phyloP scores from a whole-genome alignment of 2,797 vertebrate species.

The Hybognathus amarus region DNA sequence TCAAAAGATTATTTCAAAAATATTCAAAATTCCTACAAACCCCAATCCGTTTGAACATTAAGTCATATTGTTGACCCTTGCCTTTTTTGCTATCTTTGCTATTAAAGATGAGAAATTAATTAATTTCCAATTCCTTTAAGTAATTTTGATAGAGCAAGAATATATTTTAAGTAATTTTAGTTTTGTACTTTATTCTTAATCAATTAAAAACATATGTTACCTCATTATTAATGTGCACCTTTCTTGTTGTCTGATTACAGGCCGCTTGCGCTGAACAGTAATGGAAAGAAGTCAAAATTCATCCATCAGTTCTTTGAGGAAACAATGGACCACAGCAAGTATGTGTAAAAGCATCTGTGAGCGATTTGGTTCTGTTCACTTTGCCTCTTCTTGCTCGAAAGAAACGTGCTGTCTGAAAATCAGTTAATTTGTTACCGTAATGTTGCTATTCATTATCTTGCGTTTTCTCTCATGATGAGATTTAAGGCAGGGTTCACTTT shows the following conservation, averaged over 20 bases:
- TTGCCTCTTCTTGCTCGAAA: neutral
- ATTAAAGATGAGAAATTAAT: neutral
- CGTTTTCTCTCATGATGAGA: slow-evolving; percentile 44
- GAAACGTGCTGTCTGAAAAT: neutral
- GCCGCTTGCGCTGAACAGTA: slow-evolving; percentile 75
- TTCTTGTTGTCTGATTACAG: neutral
- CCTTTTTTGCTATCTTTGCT: neutral
- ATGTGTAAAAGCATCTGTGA: slow-evolving; percentile 45
- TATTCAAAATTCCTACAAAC: neutral
- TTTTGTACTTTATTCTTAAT: neutral
- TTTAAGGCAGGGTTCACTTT: slow-evolving; percentile 36
- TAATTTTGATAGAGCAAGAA: neutral
- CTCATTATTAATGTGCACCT: neutral
- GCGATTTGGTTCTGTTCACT: neutral
- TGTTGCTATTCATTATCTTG: slow-evolving; percentile 14
- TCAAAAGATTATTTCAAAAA: no score
- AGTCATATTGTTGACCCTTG: neutral
- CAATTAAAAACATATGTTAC: neutral
- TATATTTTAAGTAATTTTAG: neutral
- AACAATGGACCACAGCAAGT: slow-evolving; percentile 74
- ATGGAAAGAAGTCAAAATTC: slow-evolving; percentile 89
- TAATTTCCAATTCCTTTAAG: neutral
- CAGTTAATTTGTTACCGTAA: neutral
- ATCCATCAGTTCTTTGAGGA: slow-evolving; percentile 92
- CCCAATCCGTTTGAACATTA: neutral